phyloP scores from a whole-genome alignment of 2,797 vertebrate genomes.

The Euphonia xanthogaster region DNA sequence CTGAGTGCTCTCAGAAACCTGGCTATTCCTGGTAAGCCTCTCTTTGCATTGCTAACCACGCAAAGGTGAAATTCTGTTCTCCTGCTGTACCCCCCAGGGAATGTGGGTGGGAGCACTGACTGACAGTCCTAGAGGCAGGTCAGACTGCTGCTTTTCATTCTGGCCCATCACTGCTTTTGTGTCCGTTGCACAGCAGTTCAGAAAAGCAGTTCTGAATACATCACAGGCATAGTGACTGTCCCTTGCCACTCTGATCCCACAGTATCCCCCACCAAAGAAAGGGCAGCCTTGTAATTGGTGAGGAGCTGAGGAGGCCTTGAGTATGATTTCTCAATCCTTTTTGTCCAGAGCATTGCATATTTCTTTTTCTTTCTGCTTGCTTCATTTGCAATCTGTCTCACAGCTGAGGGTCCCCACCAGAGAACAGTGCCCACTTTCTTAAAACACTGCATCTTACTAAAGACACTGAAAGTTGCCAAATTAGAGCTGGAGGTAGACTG shows the following conservation, averaged over 20 bases:
- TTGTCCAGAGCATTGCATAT: neutral
- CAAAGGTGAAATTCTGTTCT: neutral
- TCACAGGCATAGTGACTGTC: neutral
- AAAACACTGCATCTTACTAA: neutral
- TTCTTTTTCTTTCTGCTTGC: neutral
- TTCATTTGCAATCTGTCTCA: neutral
- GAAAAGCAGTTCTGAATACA: neutral
- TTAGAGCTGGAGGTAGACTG: neutral
- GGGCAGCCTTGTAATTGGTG: neutral
- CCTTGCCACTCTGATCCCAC: neutral
- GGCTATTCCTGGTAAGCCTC: slow-evolving; percentile 91
- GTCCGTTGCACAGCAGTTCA: neutral
- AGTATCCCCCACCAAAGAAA: neutral
- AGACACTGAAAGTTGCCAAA: neutral
- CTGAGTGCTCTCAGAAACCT: slow-evolving; percentile 94
- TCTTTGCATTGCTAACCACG: neutral
- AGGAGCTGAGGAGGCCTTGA: neutral
- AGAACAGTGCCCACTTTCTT: neutral
- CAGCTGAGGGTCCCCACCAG: neutral
- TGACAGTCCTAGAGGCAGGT: neutral
- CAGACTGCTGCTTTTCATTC: neutral
- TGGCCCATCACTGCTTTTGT: neutral
- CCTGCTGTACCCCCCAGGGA: neutral
- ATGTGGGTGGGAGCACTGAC: neutral
- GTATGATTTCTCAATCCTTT: neutral